Percentiles rank a stretch among this genome's conserved stretches.
Evolutionary conservation across 2,888 invertebrate genomes (phyloP).

Genomic region (Cacoxenus indagator): DNA sequence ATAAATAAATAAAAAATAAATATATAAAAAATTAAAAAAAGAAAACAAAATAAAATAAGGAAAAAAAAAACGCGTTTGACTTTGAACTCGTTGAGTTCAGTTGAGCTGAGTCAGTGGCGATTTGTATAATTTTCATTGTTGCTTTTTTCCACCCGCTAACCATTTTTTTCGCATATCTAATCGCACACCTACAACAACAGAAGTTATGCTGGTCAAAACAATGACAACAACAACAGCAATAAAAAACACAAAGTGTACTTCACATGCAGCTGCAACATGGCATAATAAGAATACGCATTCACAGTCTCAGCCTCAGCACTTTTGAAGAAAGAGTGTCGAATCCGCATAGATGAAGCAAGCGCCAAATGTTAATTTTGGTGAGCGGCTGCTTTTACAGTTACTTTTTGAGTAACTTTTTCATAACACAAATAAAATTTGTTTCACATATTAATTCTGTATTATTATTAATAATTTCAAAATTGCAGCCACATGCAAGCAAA

Average conservation of each 20-base stretch:
- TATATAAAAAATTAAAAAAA: slow-evolving; percentile 37
- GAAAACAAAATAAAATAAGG: slow-evolving; percentile 29
- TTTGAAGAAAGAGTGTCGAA: neutral
- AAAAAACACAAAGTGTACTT: slow-evolving; percentile 31
- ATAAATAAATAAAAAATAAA: slow-evolving; percentile 38
- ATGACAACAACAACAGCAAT: slow-evolving; percentile 21
- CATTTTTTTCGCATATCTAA: slow-evolving; percentile 60
- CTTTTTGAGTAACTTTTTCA: slow-evolving; percentile 24
- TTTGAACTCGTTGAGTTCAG: slow-evolving; percentile 58
- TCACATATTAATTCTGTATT: too few species aligned
- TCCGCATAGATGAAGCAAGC: neutral
- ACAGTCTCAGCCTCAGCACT: slow-evolving; percentile 35
- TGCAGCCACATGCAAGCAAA: neutral
- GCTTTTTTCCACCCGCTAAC: neutral
- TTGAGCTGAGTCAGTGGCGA: slow-evolving; percentile 41
- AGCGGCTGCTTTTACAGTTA: slow-evolving; percentile 49
- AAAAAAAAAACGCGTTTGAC: slow-evolving; percentile 41
- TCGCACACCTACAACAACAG: slow-evolving; percentile 57
- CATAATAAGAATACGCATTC: slow-evolving; percentile 54
- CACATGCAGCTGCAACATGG: slow-evolving; percentile 51
- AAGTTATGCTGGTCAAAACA: neutral
- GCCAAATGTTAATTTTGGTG: neutral
- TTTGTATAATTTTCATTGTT: slow-evolving; percentile 39
- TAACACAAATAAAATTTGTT: neutral
- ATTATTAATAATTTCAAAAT: too few species aligned